phyloP scores from a whole-genome alignment of 2,113 vertebrate species.

The Phrynosoma platyrhinos region DNA sequence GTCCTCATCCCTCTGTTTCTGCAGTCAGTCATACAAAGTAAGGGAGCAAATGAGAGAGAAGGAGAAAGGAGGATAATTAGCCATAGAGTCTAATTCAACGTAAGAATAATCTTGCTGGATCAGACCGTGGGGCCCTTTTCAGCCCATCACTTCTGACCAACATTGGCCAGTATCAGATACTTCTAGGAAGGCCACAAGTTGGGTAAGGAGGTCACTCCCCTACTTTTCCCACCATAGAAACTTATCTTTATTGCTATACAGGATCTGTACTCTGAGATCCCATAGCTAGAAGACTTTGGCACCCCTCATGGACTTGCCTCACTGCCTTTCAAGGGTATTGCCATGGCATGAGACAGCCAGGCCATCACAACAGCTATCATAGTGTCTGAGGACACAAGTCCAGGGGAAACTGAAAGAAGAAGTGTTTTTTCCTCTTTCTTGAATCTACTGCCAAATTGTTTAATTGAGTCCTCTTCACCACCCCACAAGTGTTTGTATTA shows the following conservation, averaged over 20 bases:
- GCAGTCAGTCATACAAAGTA: constrained; percentile 59
- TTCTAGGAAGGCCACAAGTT: not conserved
- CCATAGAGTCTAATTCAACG: not conserved
- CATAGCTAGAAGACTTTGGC: not conserved
- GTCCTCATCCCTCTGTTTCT: constrained; percentile 94
- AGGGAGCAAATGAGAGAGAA: constrained; percentile 69
- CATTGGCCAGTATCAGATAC: not conserved
- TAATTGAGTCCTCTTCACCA: not conserved
- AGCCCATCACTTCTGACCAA: not conserved
- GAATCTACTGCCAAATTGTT: not conserved
- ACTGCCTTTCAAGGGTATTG: too few relatives aligned
- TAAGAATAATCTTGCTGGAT: not conserved
- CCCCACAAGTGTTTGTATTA: not conserved
- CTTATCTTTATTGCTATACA: not conserved
- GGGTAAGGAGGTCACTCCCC: not conserved
- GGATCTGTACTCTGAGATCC: not conserved
- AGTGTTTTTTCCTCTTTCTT: not conserved
- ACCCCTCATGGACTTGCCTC: too few relatives aligned
- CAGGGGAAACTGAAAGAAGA: not conserved
- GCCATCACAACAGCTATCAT: too few relatives aligned
- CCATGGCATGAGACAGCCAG: too few relatives aligned
- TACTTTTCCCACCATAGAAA: not conserved
- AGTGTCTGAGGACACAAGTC: too few relatives aligned
- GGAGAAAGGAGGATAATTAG: constrained; percentile 57
- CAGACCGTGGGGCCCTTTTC: not conserved